Base-by-base conservation (phyloP, 2,113 vertebrate species). In the Australoheros scitulus region DNA sequence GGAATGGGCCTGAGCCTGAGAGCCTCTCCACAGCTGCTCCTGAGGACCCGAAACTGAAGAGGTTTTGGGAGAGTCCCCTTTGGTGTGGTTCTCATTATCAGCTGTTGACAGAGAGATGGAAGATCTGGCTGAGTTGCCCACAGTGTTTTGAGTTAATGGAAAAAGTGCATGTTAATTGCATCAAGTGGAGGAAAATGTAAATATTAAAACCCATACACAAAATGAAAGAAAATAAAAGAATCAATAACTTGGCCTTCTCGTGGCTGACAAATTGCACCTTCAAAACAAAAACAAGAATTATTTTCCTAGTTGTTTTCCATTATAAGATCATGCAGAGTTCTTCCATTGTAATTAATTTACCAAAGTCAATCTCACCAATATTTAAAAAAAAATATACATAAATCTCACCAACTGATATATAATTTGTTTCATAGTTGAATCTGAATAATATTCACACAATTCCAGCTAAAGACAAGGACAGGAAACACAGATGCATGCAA, bases 31-130 rank as follows among this genome's bases (percentile, higher is more conserved):
- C 84, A 97, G 95, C 79, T 97, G 97, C 88, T 99, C 98, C 70
- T 96, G 96, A 26, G 96, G 91, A 26, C 96, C 88, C 26, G 94
- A 88, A 29, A 92, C 89, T 70, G 93, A 94, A 81, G 94, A 91
- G 8, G 97, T 95, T 81, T 98, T 96, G 76, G 97, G 95, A 90
- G 98, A 97, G 92, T 95, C 97, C 82, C 96, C 97, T 92, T 97
- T 95, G 57, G 97, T 95, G 91, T 96, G 97, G 95, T 99, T 99
- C 92, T 99, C 98, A 15, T 97, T 99, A 95, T 99, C 98, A 43
- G 98, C 98, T 99, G 92, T 43, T 52, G 63, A 92, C 85, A 81
- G 70, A 83, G 1, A 80, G 26, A 32, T 11, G 24, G 7, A 80
- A 47, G 29, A 61, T 85, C 15, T 81, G 43, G 38, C 36, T 61